Conservation (phyloP, 2,113 vertebrate species). For the Lota lota region DNA sequence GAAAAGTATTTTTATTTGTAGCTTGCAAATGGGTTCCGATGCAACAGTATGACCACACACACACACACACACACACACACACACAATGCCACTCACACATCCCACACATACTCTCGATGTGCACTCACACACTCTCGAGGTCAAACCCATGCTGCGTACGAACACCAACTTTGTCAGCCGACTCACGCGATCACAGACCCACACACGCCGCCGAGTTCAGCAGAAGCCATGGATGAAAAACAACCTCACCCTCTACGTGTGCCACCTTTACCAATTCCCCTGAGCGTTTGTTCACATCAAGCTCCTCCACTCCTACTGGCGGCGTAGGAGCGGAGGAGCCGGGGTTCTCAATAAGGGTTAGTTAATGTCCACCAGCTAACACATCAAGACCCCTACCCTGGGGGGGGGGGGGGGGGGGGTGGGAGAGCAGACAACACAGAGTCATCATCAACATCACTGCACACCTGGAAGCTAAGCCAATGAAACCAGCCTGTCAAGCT, state of each 20-base stretch:
- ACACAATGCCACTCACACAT: background rate
- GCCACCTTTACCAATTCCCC: too few species aligned
- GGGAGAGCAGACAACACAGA: constrained; percentile 46
- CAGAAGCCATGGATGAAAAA: too few species aligned
- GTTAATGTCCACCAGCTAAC: constrained; percentile 46
- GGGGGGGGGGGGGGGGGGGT: constrained; percentile 17
- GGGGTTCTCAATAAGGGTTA: constrained; percentile 39
- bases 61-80: background rate
- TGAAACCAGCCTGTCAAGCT: constrained; percentile 10
- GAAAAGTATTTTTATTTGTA: too few species aligned
- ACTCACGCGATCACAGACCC: too few species aligned
- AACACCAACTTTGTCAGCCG: too few species aligned
- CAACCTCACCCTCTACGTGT: too few species aligned
- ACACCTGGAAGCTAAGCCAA: constrained; percentile 64
- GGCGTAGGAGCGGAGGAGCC: background rate
- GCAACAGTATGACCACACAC: too few species aligned
- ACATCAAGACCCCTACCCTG: constrained; percentile 7
- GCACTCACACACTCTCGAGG: constrained; percentile 22
- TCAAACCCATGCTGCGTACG: constrained; percentile 34
- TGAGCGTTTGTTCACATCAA: too few species aligned
- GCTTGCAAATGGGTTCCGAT: too few species aligned
- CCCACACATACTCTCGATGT: constrained; percentile 3
- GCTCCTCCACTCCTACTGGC: too few species aligned
- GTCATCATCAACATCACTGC: constrained; percentile 42
- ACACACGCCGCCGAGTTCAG: too few species aligned